Evolutionary conservation across 2,797 vertebrate species (phyloP).

Genomic region (Limnodromus scolopaceus): DNA sequence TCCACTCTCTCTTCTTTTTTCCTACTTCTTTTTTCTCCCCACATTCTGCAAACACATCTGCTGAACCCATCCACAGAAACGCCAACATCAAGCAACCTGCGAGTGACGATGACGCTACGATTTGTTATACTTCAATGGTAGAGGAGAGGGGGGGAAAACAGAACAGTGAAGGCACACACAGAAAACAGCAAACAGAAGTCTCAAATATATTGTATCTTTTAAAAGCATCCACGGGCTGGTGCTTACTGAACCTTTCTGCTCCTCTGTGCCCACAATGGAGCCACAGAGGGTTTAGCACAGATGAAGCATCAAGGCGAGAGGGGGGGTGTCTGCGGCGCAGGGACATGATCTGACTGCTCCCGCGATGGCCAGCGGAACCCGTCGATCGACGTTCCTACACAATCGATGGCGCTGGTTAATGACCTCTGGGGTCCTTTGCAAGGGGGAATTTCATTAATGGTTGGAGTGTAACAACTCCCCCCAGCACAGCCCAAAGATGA

Average conservation of each 20-base stretch:
- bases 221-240: neutral
- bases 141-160: neutral
- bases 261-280: rapidly evolving
- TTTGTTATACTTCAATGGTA: neutral
- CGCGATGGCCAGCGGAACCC: neutral
- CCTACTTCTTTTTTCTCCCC: neutral
- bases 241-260: neutral
- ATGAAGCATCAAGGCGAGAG: rapidly evolving
- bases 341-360: neutral
- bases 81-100: neutral
- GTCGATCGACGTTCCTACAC: neutral
- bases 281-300: neutral
- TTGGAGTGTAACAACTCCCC: neutral
- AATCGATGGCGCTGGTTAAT: neutral
- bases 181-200: neutral
- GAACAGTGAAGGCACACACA: neutral
- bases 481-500: neutral
- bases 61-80: neutral
- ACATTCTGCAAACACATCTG: neutral
- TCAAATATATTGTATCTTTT: rapidly evolving
- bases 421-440: neutral
- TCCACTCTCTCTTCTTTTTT: neutral
- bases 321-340: rapidly evolving
- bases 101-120: rapidly evolving
- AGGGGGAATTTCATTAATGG: conserved; percentile 6